Percentiles rank a stretch among this genome's conserved stretches.
Evolutionary conservation across 2,113 vertebrate species (phyloP).

Genomic region (Aspiorhynchus laticeps): DNA sequence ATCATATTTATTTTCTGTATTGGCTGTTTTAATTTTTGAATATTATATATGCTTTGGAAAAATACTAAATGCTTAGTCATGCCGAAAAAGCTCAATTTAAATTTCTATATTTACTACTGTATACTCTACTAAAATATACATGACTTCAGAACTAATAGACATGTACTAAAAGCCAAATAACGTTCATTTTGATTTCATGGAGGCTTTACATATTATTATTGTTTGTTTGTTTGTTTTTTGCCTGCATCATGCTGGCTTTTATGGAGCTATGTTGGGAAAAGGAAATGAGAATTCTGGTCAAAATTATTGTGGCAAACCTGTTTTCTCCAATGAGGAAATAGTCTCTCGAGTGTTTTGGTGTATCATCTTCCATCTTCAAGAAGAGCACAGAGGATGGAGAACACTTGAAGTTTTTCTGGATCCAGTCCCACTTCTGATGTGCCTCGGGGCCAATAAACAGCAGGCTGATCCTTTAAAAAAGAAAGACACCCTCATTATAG

Average conservation of each 20-base stretch:
- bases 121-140: no score
- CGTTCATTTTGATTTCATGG: background rate
- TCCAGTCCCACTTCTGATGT: conserved; percentile 69
- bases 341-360: conserved; percentile 62
- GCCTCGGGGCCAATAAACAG: conserved; percentile 69
- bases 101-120: no score
- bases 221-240: background rate
- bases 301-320: conserved; percentile 73
- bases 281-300: background rate
- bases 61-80: no score
- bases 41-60: background rate
- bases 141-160: background rate
- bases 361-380: conserved; percentile 64
- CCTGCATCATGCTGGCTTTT: background rate
- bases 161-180: background rate
- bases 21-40: background rate
- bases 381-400: conserved; percentile 79
- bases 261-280: background rate
- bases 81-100: no score
- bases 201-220: background rate
- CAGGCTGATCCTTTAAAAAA: conserved; percentile 69
- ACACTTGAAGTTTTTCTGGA: conserved; percentile 83
- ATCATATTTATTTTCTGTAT: background rate
- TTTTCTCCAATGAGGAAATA: conserved; percentile 82
- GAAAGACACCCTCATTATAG: background rate